Percentiles rank a stretch among this genome's conserved stretches.
These are phyloP conservation scores for Protobothrops flavoviridis DNA, from an alignment of 2,113 vertebrate species.

Conservation along the genomic window DNA sequence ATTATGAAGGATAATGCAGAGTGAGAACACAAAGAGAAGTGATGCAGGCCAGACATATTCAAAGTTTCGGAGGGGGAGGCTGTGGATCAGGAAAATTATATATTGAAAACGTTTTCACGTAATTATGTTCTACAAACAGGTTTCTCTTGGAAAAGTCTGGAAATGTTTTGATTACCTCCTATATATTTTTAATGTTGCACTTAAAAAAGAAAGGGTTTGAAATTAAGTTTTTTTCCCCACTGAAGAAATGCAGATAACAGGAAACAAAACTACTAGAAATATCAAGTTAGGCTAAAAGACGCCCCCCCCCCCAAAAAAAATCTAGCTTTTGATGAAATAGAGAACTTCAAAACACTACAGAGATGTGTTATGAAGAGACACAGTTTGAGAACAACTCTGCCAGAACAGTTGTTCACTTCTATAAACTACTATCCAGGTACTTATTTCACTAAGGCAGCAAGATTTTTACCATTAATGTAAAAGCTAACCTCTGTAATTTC, in stretches of 20 bases:
- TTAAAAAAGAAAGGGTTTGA: neutral
- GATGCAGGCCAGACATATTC: too few species aligned
- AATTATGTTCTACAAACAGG: neutral
- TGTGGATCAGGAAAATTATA: neutral
- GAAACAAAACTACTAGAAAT: neutral
- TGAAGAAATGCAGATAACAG: neutral
- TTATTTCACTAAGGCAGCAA: neutral
- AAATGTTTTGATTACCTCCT: neutral
- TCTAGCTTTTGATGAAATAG: neutral
- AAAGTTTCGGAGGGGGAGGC: neutral
- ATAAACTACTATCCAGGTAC: neutral
- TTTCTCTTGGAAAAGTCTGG: neutral
- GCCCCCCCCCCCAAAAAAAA: neutral
- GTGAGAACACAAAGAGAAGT: neutral
- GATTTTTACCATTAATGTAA: neutral
- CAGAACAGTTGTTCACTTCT: neutral
- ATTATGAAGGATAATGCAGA: neutral
- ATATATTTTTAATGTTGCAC: neutral
- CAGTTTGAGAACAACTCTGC: neutral
- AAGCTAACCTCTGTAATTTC: constrained; percentile 83
- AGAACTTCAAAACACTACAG: neutral
- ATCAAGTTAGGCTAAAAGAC: neutral
- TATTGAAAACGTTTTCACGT: neutral
- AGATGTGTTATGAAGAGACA: neutral
- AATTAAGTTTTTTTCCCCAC: neutral